Percentiles rank a stretch among this genome's conserved stretches.
These are phyloP conservation scores for Macroramphosus scolopax DNA, from an alignment of 2,797 vertebrate species.

Conservation along the genomic window DNA sequence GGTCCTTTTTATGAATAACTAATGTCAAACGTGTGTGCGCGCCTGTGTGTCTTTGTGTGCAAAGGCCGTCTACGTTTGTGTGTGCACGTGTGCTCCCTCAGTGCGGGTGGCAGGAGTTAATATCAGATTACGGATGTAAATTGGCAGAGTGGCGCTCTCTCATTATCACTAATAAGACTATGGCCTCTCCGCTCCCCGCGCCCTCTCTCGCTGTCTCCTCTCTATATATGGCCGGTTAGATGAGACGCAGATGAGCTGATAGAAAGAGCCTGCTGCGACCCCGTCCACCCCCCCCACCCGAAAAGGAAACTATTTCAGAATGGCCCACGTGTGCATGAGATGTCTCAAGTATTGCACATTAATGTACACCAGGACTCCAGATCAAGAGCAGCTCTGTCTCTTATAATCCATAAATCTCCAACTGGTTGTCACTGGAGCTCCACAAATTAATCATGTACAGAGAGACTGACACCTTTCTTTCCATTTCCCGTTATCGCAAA, in stretches of 20 bases:
- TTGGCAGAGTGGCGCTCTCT: slow-evolving; percentile 78
- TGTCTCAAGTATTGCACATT: slow-evolving; percentile 1
- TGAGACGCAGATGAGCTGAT: slow-evolving; percentile 51
- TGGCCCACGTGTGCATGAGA: slow-evolving; percentile 31
- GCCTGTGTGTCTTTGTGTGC: slow-evolving; percentile 21
- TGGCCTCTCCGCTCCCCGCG: slow-evolving; percentile 63
- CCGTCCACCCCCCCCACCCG: too few species aligned
- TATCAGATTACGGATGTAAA: slow-evolving; percentile 82
- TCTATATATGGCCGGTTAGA: slow-evolving; percentile 42
- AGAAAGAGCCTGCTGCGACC: slow-evolving; percentile 12
- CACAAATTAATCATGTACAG: neutral
- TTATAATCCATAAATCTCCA: neutral
- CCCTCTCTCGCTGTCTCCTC: slow-evolving; percentile 26
- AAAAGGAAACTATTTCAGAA: slow-evolving; percentile 41
- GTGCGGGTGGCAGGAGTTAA: slow-evolving; percentile 72
- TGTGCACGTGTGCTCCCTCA: slow-evolving; percentile 35
- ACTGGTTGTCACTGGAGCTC: neutral
- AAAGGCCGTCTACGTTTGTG: too few species aligned
- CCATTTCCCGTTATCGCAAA: neutral
- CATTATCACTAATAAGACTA: slow-evolving; percentile 81
- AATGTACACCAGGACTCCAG: neutral
- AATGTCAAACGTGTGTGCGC: slow-evolving; percentile 39
- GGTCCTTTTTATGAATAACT: slow-evolving; percentile 52
- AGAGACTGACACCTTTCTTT: neutral
- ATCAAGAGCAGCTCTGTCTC: neutral